These are phyloP conservation scores for Gorsachius magnificus DNA, from an alignment of 2,797 vertebrate genomes.

Conservation along the genomic window DNA sequence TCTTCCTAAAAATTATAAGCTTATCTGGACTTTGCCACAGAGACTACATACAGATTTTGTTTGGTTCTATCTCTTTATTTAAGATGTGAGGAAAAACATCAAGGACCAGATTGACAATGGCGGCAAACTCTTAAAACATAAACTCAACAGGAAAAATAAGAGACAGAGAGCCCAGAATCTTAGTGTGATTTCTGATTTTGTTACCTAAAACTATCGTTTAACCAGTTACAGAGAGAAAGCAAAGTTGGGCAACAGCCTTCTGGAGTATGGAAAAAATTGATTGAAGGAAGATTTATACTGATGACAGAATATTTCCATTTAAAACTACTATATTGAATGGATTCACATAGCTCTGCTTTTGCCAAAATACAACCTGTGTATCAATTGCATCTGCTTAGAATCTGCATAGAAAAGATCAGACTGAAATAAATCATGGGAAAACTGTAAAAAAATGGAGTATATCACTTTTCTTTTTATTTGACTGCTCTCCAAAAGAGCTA, in stretches of 20 bases:
- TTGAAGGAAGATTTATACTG: background rate
- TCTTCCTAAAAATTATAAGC: background rate
- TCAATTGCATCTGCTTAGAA: background rate
- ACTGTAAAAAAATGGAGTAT: background rate
- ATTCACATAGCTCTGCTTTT: background rate
- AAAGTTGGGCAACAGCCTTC: background rate
- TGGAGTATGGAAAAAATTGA: background rate
- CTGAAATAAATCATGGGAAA: background rate
- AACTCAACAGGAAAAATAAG: background rate
- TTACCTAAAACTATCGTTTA: background rate
- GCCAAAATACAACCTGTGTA: background rate
- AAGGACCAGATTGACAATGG: background rate
- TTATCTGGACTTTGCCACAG: background rate
- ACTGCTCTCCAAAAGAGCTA: conserved; percentile 9
- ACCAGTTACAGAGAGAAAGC: background rate
- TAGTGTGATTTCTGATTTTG: background rate
- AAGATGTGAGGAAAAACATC: background rate
- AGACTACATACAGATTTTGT: background rate
- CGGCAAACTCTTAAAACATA: background rate
- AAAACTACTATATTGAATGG: background rate
- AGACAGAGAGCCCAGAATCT: background rate
- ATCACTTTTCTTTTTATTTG: conserved; percentile 10
- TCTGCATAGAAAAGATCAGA: background rate
- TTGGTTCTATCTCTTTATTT: background rate
- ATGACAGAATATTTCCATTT: background rate